A percentile compares a stretch with the other conserved stretches of the same genome.
phyloP scores from a whole-genome alignment of 2,797 vertebrate genomes.

The Eulemur rubriventer region DNA sequence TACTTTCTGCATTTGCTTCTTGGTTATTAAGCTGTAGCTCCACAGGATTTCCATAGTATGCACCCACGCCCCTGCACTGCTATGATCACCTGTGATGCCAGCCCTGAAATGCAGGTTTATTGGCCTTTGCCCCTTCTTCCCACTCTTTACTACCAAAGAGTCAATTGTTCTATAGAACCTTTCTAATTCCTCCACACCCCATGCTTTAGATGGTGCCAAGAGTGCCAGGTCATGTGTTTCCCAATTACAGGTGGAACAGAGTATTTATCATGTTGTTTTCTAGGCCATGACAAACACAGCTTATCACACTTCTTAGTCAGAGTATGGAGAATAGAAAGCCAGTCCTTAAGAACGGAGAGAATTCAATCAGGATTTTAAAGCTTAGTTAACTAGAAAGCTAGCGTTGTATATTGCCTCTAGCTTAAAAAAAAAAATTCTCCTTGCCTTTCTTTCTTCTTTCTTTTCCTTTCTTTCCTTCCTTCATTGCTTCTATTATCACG shows the following conservation, averaged over 20 bases:
- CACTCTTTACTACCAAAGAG: conserved; percentile 4
- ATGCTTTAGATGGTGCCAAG: not conserved
- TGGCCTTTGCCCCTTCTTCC: not conserved
- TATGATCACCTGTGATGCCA: not conserved
- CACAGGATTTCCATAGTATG: not conserved
- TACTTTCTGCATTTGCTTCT: conserved; percentile 50
- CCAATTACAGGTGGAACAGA: not conserved
- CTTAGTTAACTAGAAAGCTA: conserved; percentile 5
- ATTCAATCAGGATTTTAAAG: conserved; percentile 29
- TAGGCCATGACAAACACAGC: not conserved
- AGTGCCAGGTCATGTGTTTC: not conserved
- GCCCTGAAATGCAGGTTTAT: not conserved
- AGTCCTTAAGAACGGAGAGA: conserved; percentile 10
- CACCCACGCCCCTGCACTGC: not conserved
- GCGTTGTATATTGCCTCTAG: not conserved
- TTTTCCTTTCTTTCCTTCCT: conserved; percentile 21
- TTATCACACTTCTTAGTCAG: not conserved
- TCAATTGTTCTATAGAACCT: conserved; percentile 21
- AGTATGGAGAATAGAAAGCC: conserved; percentile 22
- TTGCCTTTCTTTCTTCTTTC: not conserved
- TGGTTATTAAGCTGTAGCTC: not conserved
- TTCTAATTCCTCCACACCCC: conserved; percentile 1
- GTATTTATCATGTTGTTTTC: not conserved
- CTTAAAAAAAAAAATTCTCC: not conserved
- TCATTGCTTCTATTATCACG: conserved; percentile 35